Percentiles rank a stretch among this genome's conserved stretches.
Evolutionary conservation across 2,888 invertebrate species (phyloP).

Genomic region (Sabellastarte sp.): DNA sequence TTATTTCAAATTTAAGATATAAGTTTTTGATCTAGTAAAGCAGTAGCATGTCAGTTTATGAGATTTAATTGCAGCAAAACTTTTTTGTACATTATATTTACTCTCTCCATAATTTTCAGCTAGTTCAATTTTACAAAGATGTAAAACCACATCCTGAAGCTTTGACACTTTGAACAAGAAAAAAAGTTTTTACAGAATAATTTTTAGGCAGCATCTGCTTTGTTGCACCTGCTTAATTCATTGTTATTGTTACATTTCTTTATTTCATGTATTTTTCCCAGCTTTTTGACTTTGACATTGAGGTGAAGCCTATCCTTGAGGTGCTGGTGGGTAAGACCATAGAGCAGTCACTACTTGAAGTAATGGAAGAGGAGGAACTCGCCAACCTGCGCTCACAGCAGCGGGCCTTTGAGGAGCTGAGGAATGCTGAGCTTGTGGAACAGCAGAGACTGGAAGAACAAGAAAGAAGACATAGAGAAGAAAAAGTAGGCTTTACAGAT

Average conservation of each 20-base stretch:
- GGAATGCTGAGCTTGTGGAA: constrained; percentile 81
- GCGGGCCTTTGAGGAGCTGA: constrained; percentile 70
- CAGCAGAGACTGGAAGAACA: constrained; percentile 77
- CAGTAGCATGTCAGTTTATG: too few species aligned
- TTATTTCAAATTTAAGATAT: too few species aligned
- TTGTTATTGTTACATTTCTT: too few species aligned
- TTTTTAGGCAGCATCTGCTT: too few species aligned
- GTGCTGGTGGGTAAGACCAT: constrained; percentile 84
- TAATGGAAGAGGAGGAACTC: constrained; percentile 89
- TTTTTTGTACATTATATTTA: too few species aligned
- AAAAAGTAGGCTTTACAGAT: constrained; percentile 54
- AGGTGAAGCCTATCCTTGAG: constrained; percentile 86
- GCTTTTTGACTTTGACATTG: constrained; percentile 89
- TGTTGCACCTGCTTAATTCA: neutral
- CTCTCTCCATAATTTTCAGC: too few species aligned
- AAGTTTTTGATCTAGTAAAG: too few species aligned
- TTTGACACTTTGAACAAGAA: too few species aligned
- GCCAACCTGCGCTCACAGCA: constrained; percentile 78
- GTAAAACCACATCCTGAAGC: too few species aligned
- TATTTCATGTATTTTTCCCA: constrained; percentile 25
- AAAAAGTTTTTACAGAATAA: too few species aligned
- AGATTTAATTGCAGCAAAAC: too few species aligned
- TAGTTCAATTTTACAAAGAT: too few species aligned
- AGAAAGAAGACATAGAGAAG: constrained; percentile 64
- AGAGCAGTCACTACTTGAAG: constrained; percentile 85